Percentiles rank a stretch among this genome's conserved stretches.
phyloP scores from a whole-genome alignment of 2,113 vertebrate genomes.

The Dicentrarchus labrax region DNA sequence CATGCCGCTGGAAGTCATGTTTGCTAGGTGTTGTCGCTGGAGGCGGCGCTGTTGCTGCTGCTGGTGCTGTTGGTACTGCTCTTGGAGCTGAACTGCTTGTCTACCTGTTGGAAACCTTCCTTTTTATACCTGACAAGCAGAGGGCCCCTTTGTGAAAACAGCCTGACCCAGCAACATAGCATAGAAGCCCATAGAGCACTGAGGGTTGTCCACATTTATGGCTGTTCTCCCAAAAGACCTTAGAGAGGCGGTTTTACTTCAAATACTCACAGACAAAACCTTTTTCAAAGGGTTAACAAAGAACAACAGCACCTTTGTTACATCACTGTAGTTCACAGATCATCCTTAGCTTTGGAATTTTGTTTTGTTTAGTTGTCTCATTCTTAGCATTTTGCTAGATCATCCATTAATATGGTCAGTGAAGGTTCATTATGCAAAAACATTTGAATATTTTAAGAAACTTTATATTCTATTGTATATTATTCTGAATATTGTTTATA shows the following conservation, averaged over 20 bases:
- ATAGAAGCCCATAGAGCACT: conserved; percentile 48
- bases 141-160: conserved; percentile 54
- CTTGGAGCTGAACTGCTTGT: conserved; percentile 56
- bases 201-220: conserved; percentile 42
- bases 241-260: conserved; percentile 45
- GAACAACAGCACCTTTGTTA: conserved; percentile 48
- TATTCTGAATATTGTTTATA: neutral
- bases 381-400: conserved; percentile 1
- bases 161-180: conserved; percentile 59
- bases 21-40: conserved; percentile 19
- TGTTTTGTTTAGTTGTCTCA: conserved; percentile 3
- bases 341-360: conserved; percentile 29
- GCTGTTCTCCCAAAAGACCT: conserved; percentile 49
- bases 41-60: conserved; percentile 7
- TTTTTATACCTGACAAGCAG: conserved; percentile 61
- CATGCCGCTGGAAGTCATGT: conserved; percentile 58
- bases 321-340: conserved; percentile 8
- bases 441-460: neutral
- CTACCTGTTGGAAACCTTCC: conserved; percentile 39
- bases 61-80: conserved; percentile 35
- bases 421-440: neutral
- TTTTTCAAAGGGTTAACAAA: conserved; percentile 52
- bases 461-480: too few relatives aligned
- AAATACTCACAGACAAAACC: conserved; percentile 41
- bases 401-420: neutral